Base-by-base conservation (phyloP, 2,888 invertebrate genomes). In the Ophion slaviceki region DNA sequence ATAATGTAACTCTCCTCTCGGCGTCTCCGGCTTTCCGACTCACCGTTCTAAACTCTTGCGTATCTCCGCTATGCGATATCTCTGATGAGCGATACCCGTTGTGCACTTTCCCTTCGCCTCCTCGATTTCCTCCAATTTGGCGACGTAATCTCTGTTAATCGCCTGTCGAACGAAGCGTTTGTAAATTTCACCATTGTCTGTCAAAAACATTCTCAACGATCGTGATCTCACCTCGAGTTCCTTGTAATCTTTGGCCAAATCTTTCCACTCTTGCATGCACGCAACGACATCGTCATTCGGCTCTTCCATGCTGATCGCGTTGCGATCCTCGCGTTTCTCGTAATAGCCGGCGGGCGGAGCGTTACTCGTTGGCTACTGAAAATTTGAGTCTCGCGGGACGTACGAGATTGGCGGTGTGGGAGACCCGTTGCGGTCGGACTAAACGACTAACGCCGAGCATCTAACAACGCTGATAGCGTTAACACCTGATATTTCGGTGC, bases 21-120 rank as follows among this genome's bases (percentile, higher is more conserved):
- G 47, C 7, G 0, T 3, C 1, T 32, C 4, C 32, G 32, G 32
- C 32, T 32, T 32, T 7, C 36, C 10, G 83, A 94, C 96, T 96
- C 95, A 98, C 98, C 96, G 97, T 95, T 97, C 97, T 79, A 99
- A 93, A 76, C 96, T 96, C 90, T 96, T 96, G 53, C 95, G 95
- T 91, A 99, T 97, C 92, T 97, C 96, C 62, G 96, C 96, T 95
- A 99, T 96, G 86, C 98, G 96, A 94, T 99, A 99, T 90, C 97
- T 96, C 93, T 99, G 99, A 94, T 99, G 99, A 89, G 96, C 96
- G 88, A 99, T 96, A 91, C 98, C 98, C 93, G 97, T 97, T 90
- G 97, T 95, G 94, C 99, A 99, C 96, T 97, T 96, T 91, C 96
- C 96, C 94, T 99, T 99, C 67, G 97, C 95, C 89, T 96, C 96